Evolutionary conservation across 2,797 vertebrate genomes (phyloP), one percentile per base, ranked within the genome.

Genomic region (Sorex maritimensis): DNA sequence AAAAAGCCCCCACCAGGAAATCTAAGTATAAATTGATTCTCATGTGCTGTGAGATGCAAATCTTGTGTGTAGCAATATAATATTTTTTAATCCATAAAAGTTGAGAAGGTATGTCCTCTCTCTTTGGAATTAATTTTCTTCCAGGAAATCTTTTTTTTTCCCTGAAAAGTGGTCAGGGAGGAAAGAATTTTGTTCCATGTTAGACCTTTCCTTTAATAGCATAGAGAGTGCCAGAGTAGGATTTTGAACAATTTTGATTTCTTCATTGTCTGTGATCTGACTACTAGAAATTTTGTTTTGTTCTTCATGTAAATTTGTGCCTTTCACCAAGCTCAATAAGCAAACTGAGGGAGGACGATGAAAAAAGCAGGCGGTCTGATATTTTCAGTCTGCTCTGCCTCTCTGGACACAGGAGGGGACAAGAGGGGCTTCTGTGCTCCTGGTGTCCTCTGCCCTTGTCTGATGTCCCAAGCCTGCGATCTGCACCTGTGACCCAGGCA

Each of bases 91-190:
- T 55, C 19, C 24, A 17, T 30, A 3, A 15, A 15, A 78, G 58
- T 38, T 84, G 69, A 91, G 30, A 79, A 85, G 69, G 17, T 34
- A 80, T 81, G 72, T 81, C 93, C 17, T 38, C 34, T 95, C 67
- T 88, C 9, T 3, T 91, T 74, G 69, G 21, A 82, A 81, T 78
- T 63, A 61, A 34, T 87, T 86, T 95, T 84, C 68, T 73, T 79
- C 81, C 49, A 28, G 34, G 72, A 86, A 34, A 30, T 77, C 0
- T 12, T 34, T 19, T 19, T 82, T 91, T 84, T 86, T 15, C 41
- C 41, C 67, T 92, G 13, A 30, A 72, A 49, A 80, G 15, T n/a
- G 80, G 63, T 69, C 58, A 72, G 28, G 17, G 30, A 75, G 4
- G 58, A 41, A 75, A 73, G 30, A 34, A 46, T 75, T 75, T 86